Conservation (phyloP, 2,888 invertebrate genomes). For the Polia nebulosa region DNA sequence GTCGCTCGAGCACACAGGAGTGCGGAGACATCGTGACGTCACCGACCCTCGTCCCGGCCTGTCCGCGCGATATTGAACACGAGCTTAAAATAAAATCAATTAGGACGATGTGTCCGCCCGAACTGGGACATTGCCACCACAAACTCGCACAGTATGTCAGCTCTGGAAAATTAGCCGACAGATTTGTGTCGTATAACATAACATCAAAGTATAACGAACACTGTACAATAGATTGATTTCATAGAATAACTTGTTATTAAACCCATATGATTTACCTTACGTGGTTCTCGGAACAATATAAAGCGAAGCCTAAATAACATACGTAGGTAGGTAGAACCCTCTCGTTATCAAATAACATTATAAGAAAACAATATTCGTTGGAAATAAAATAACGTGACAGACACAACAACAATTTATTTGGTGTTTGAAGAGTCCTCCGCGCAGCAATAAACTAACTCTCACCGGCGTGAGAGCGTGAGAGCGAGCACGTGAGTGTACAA, state of each 20-base stretch:
- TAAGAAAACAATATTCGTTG: slow-evolving; percentile 2
- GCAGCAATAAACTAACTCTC: slow-evolving; percentile 7
- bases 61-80: slow-evolving; percentile 28
- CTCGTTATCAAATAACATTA: not conserved
- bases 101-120: slow-evolving; percentile 18
- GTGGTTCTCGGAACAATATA: not conserved
- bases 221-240: not conserved
- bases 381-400: slow-evolving; percentile 26
- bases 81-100: slow-evolving; percentile 60
- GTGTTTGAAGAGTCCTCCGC: slow-evolving; percentile 20
- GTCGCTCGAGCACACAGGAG: slow-evolving; percentile 3
- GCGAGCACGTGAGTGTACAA: slow-evolving; percentile 3
- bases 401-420: slow-evolving; percentile 10
- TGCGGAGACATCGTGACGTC: slow-evolving; percentile 1
- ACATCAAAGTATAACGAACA: not conserved
- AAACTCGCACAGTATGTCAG: not conserved
- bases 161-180: not conserved
- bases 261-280: too few relatives aligned
- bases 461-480: not conserved
- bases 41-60: slow-evolving; percentile 45
- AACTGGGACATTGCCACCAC: slow-evolving; percentile 11
- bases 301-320: not conserved
- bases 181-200: not conserved
- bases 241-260: not conserved
- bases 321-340: not conserved